Evolutionary conservation across 2,888 invertebrate species (phyloP), one percentile per base, ranked within the genome.

Genomic region (Biston stratarius): DNA sequence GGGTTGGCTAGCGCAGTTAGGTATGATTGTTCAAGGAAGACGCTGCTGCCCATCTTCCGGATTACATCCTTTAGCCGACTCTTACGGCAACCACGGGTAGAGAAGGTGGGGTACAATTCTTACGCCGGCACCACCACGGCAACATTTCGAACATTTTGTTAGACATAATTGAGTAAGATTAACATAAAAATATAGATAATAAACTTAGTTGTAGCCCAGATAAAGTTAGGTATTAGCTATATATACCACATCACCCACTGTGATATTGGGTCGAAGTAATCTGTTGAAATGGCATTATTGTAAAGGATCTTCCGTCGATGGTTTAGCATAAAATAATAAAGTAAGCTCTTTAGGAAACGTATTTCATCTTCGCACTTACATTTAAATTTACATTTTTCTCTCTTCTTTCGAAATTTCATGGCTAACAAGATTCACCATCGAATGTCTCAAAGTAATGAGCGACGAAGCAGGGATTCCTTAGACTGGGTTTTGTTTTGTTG

Each of bases 191-290:
- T 60, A 48, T 45, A 55, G 81, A 77, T 36, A 9, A 42, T 64
- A 65, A 55, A 76, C 56, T 75, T 77, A 76, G 72, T 51, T 67
- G 58, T 71, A 71, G 69, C 61, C 69, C 61, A 67, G 36, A 36
- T 38, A 38, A 38, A 38, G 38, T 38, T 38, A 38, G 38, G 73
- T 48, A 66, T 61, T 71, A 71, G 69, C 63, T 70, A 61, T 66
- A 64, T 67, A 57, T 72, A 74, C 72, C 66, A 92, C 92, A 92
- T 93, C 92, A 85, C 91, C 87, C 89, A 83, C 92, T 93, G 92
- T 93, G 92, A 93, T 93, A 93, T 85, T 84, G 90, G 92, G 87
- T 85, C 78, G 91, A 81, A 83, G 73, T 76, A 53, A 76, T 75
- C 71, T 70, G 79, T 74, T 77, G 84, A 80, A 83, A 84, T 80